Conservation (phyloP, 1,140 invertebrate species). For the Halotydeus destructor region DNA sequence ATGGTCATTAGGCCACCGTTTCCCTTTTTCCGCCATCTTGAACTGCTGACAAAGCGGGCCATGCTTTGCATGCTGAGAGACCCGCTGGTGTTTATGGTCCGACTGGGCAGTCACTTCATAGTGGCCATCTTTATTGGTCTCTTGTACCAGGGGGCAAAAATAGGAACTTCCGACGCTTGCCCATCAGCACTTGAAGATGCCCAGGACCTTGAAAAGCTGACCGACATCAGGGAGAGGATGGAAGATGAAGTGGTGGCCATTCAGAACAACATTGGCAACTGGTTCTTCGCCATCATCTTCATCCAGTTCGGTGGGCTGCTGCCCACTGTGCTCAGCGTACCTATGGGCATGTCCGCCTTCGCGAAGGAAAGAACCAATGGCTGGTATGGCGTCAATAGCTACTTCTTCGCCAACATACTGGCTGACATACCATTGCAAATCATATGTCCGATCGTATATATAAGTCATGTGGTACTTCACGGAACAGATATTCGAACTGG, state of each 20-base stretch:
- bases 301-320: conserved; percentile 77
- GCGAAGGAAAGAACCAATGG: conserved; percentile 79
- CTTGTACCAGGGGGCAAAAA: neutral
- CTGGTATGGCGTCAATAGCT: conserved; percentile 21
- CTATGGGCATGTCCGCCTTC: conserved; percentile 74
- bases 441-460: neutral
- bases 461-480: conserved; percentile 35
- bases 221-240: neutral
- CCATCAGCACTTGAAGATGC: neutral
- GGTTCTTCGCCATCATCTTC: conserved; percentile 86
- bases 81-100: neutral
- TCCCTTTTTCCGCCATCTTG: neutral
- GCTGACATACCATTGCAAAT: conserved; percentile 6
- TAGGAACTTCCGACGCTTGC: neutral
- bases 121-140: neutral
- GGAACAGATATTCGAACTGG: neutral
- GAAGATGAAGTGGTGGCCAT: neutral
- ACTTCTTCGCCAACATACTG: conserved; percentile 1
- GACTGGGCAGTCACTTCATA: neutral
- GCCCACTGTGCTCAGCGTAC: conserved; percentile 60
- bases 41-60: neutral
- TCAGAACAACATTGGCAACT: conserved; percentile 52
- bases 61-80: neutral
- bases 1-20: conserved; percentile 1
- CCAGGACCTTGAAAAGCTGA: neutral